Conservation (phyloP, 1,140 invertebrate genomes). For the Conus betulinus region DNA sequence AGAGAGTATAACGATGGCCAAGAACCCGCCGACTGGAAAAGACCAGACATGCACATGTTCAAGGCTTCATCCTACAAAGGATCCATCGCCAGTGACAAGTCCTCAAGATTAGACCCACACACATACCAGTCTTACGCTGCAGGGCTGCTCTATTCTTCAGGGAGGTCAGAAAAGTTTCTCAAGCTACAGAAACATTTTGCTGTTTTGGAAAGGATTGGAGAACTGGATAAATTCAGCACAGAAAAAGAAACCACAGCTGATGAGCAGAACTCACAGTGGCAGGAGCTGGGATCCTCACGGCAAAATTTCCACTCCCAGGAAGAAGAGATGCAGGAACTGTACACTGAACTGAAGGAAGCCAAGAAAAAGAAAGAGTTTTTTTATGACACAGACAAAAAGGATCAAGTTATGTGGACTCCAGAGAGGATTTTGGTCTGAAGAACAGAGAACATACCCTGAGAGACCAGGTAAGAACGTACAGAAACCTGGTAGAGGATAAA, state of each 20-base stretch:
- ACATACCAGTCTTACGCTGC: conserved; percentile 74
- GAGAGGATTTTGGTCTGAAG: conserved; percentile 85
- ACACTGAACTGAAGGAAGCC: conserved; percentile 85
- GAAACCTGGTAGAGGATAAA: background rate
- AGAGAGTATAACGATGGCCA: background rate
- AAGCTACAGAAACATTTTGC: conserved; percentile 91
- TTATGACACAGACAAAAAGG: conserved; percentile 84
- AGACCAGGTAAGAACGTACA: conserved; percentile 8
- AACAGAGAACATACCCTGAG: conserved; percentile 64
- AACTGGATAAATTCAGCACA: conserved; percentile 85
- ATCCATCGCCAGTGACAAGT: conserved; percentile 67
- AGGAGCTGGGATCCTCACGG: background rate
- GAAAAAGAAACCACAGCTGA: conserved; percentile 80
- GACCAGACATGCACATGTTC: conserved; percentile 28
- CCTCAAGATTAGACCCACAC: conserved; percentile 67
- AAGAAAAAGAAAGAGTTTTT: conserved; percentile 90
- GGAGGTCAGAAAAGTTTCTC: conserved; percentile 87
- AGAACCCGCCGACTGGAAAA: background rate
- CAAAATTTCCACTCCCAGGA: conserved; percentile 87
- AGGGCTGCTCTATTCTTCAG: conserved; percentile 84
- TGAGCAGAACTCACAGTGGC: background rate
- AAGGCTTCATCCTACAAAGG: conserved; percentile 31
- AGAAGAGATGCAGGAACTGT: conserved; percentile 86
- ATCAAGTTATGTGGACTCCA: conserved; percentile 82
- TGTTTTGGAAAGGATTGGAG: conserved; percentile 89